A percentile compares a stretch with the other conserved stretches of the same genome.
These are phyloP conservation scores for Cossypha niveicapilla DNA, from an alignment of 2,797 vertebrate species.

Conservation along the genomic window DNA sequence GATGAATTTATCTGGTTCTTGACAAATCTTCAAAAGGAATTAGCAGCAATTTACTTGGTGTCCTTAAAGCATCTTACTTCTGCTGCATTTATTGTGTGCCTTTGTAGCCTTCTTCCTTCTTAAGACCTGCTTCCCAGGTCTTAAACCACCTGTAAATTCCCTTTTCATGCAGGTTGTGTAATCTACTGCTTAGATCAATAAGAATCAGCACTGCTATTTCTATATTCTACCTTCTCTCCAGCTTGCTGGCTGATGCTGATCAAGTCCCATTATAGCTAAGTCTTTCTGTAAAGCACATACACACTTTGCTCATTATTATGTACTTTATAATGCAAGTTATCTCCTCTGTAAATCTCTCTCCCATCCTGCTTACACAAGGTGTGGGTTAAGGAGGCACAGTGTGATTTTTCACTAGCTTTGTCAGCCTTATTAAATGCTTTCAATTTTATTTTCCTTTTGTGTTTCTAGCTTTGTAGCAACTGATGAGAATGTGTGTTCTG, in stretches of 20 bases:
- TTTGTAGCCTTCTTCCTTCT: neutral
- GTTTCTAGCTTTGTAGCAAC: neutral
- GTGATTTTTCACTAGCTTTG: neutral
- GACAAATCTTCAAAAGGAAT: neutral
- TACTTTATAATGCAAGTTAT: neutral
- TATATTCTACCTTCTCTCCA: neutral
- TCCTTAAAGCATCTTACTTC: neutral
- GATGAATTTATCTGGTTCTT: neutral
- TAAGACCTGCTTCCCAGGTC: neutral
- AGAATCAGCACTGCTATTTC: neutral
- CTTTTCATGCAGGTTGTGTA: fast-evolving
- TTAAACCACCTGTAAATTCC: neutral
- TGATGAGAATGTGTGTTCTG: neutral
- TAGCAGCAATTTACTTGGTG: neutral
- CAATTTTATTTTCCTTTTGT: neutral
- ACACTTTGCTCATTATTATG: neutral
- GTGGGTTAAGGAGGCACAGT: neutral
- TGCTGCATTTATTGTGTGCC: neutral
- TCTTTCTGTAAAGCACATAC: neutral
- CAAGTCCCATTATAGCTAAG: neutral
- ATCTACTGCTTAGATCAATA: neutral
- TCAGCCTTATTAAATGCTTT: neutral
- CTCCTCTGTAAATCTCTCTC: neutral
- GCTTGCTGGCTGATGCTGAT: neutral
- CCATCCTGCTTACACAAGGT: neutral